Conservation (phyloP, 2,888 invertebrate genomes). For the Pemphredon lugubris region DNA sequence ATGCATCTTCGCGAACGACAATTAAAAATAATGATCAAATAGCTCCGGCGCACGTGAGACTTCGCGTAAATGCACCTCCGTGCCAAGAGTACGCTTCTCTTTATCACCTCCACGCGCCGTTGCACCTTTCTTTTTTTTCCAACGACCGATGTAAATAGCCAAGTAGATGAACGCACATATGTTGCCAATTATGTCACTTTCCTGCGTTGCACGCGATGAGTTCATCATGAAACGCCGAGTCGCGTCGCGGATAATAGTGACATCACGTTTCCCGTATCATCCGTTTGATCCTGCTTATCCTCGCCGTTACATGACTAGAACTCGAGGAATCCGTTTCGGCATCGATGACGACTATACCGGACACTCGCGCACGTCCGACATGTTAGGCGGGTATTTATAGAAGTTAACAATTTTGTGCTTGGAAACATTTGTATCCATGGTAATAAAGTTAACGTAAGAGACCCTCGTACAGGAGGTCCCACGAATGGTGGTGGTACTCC, state of each 20-base stretch:
- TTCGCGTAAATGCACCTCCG: neutral
- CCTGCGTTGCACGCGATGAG: slow-evolving; percentile 68
- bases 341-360: neutral
- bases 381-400: too few relatives aligned
- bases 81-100: too few relatives aligned
- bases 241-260: slow-evolving; percentile 48
- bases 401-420: too few relatives aligned
- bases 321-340: neutral
- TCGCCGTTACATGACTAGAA: too few relatives aligned
- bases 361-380: too few relatives aligned
- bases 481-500: too few relatives aligned
- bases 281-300: neutral
- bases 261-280: slow-evolving; percentile 38
- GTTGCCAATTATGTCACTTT: slow-evolving; percentile 63
- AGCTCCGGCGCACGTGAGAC: neutral
- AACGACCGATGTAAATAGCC: slow-evolving; percentile 22
- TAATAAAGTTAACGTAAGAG: too few relatives aligned
- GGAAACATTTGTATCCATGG: too few relatives aligned
- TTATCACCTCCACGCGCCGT: too few relatives aligned
- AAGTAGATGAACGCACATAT: slow-evolving; percentile 36
- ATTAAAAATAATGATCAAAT: neutral
- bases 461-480: too few relatives aligned
- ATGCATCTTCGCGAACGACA: too few relatives aligned
- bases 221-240: slow-evolving; percentile 62
- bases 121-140: neutral